Evolutionary conservation across 2,888 invertebrate species (phyloP).

Genomic region (Eristalis arbustorum): DNA sequence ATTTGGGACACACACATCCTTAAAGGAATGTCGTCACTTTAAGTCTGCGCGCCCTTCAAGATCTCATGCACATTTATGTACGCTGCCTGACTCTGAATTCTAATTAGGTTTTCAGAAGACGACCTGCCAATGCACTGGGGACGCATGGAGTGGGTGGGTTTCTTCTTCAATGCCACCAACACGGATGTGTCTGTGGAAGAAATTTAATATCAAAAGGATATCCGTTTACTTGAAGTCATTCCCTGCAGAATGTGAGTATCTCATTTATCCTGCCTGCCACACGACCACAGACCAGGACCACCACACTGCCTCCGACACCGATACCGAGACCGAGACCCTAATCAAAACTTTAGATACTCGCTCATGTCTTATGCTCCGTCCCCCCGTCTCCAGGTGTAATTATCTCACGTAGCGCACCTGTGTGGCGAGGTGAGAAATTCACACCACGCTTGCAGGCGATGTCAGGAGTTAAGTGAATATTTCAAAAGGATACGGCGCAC

Average conservation of each 20-base stretch:
- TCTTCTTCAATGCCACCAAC: not conserved
- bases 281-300: not conserved
- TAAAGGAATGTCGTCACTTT: conserved; percentile 36
- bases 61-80: not conserved
- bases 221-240: conserved; percentile 42
- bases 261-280: not conserved
- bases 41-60: not conserved
- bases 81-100: conserved; percentile 25
- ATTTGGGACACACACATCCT: conserved; percentile 47
- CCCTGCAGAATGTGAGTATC: conserved; percentile 46
- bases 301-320: no score
- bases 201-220: conserved; percentile 38
- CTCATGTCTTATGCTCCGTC: conserved; percentile 22
- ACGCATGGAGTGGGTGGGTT: not conserved
- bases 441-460: not conserved
- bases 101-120: conserved; percentile 37
- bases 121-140: not conserved
- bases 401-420: conserved; percentile 33
- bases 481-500: not conserved
- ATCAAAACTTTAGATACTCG: conserved; percentile 26
- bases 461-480: conserved; percentile 35
- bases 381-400: conserved; percentile 32
- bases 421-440: not conserved
- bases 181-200: not conserved
- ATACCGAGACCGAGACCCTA: not conserved